A percentile compares a stretch with the other conserved stretches of the same genome.
Conservation (phyloP, 2,888 invertebrate genomes). For the Apomyelois bistriatella region DNA sequence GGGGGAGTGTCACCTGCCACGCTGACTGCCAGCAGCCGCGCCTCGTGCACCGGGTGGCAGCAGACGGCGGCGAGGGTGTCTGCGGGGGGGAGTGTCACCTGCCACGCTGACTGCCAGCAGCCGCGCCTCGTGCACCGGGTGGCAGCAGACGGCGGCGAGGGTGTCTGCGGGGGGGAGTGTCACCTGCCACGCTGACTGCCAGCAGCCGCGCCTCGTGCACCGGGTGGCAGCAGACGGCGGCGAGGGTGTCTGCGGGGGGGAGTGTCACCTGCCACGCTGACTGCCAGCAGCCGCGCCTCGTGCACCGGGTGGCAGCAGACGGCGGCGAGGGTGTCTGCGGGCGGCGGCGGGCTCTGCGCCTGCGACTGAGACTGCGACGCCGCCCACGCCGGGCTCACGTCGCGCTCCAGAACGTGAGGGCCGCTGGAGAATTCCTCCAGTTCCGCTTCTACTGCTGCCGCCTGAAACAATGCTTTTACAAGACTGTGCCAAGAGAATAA, state of each 20-base stretch:
- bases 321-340: conserved; percentile 79
- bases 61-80: too few species aligned
- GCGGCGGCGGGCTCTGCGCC: conserved; percentile 36
- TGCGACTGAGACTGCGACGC: conserved; percentile 23
- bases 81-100: conserved; percentile 36
- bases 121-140: conserved; percentile 88
- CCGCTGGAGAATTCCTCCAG: conserved; percentile 41
- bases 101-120: conserved; percentile 83
- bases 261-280: conserved; percentile 70
- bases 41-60: too few species aligned
- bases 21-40: too few species aligned
- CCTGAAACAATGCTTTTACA: conserved; percentile 8
- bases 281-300: conserved; percentile 87
- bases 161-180: conserved; percentile 40
- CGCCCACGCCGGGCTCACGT: conserved; percentile 56
- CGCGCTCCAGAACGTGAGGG: conserved; percentile 50
- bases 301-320: conserved; percentile 94
- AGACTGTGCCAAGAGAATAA: too few species aligned
- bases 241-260: too few species aligned
- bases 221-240: too few species aligned
- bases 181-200: conserved; percentile 30
- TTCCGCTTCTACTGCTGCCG: conserved; percentile 47
- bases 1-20: too few species aligned
- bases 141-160: conserved; percentile 92
- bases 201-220: conserved; percentile 40